phyloP scores from a whole-genome alignment of 1,140 invertebrate genomes.

The Pachypsylla venusta region DNA sequence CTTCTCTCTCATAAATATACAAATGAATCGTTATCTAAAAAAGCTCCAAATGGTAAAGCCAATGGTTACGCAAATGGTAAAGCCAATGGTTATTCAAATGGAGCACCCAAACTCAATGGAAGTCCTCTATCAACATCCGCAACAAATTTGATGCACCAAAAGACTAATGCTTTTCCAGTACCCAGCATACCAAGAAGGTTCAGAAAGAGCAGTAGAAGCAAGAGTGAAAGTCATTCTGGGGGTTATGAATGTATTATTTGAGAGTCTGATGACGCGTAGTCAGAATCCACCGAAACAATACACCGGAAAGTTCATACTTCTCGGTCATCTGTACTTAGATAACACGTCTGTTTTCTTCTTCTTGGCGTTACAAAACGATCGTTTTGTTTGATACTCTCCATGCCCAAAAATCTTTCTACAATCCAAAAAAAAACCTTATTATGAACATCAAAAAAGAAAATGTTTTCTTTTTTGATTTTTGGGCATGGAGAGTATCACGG shows the following conservation, averaged over 20 bases:
- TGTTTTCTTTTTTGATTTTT: no score
- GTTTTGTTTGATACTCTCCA: no score
- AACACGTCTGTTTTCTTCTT: no score
- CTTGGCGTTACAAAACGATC: no score
- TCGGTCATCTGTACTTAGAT: no score
- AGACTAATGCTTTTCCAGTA: neutral
- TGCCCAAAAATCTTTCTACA: no score
- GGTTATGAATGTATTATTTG: constrained; percentile 4
- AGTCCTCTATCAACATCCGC: neutral
- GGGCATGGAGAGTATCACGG: no score
- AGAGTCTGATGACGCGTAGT: no score
- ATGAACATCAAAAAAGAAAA: no score
- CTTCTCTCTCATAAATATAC: neutral
- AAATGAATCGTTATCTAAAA: neutral
- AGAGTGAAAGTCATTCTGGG: neutral
- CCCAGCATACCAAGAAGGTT: neutral
- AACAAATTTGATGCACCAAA: neutral
- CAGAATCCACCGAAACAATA: neutral
- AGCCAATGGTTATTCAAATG: neutral
- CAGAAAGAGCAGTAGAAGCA: neutral
- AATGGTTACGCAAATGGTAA: neutral
- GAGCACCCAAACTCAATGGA: neutral
- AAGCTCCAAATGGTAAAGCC: neutral
- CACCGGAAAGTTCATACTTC: no score
- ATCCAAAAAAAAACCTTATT: no score